Conservation (phyloP, 2,797 vertebrate genomes). For the Dendrocincla tyrannina region DNA sequence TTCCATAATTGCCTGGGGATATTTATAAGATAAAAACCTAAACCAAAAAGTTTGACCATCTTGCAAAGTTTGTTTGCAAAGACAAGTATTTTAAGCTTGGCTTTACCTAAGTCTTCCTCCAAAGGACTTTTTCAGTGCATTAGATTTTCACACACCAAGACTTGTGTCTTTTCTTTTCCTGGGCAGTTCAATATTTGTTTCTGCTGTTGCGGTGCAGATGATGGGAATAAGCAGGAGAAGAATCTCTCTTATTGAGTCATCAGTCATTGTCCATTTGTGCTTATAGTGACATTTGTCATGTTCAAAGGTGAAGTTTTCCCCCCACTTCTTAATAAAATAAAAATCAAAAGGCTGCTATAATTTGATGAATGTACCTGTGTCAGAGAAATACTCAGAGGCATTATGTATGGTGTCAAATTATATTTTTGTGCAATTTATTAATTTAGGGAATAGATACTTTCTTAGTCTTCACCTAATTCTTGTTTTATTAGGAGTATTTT, state of each 20-base stretch:
- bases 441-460: not conserved
- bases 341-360: not conserved
- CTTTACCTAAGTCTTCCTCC: not conserved
- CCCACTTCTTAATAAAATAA: slow-evolving; percentile 19
- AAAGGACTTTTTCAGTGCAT: not conserved
- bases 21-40: not conserved
- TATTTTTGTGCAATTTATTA: slow-evolving; percentile 1
- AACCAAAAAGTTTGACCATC: not conserved
- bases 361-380: not conserved
- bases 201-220: not conserved
- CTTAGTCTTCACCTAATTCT: not conserved
- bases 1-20: not conserved
- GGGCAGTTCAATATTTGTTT: not conserved
- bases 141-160: fast-evolving
- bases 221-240: not conserved
- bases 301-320: not conserved
- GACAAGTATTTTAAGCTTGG: not conserved
- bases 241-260: not conserved
- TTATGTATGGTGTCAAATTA: not conserved
- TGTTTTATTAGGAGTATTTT: not conserved
- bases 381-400: not conserved
- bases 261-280: slow-evolving; percentile 22
- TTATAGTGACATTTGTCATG: not conserved
- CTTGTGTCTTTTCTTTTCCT: not conserved
- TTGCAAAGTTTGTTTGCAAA: not conserved